Percentiles rank a stretch among this genome's conserved stretches.
Evolutionary conservation across 2,888 invertebrate genomes (phyloP).

Genomic region (Periphyllus acericola): DNA sequence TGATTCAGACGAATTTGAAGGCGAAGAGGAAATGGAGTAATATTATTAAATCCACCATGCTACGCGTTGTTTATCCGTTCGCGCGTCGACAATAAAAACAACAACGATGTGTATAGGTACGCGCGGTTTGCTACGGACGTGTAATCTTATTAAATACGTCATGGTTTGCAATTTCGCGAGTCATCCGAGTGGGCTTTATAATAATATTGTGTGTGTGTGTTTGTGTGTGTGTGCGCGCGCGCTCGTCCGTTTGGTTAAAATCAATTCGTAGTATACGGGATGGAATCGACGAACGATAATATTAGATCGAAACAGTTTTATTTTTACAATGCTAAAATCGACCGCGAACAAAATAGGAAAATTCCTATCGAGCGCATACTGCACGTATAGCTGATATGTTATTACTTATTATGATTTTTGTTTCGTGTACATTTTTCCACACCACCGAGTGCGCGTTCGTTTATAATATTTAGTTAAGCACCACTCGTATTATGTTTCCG

Average conservation of each 20-base stretch:
- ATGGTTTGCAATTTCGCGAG: constrained; percentile 17
- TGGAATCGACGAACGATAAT: not conserved
- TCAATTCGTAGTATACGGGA: not conserved
- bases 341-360: too few species aligned
- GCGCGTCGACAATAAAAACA: not conserved
- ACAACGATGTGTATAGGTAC: not conserved
- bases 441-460: not conserved
- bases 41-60: constrained; percentile 1
- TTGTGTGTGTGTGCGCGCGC: not conserved
- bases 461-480: not conserved
- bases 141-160: constrained; percentile 16
- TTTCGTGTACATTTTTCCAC: too few species aligned
- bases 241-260: not conserved
- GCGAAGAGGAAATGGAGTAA: constrained; percentile 22
- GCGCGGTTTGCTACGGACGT: constrained; percentile 8
- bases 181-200: constrained; percentile 4
- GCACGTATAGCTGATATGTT: too few species aligned
- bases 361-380: too few species aligned
- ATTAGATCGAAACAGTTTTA: too few species aligned
- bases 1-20: constrained; percentile 22
- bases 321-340: too few species aligned
- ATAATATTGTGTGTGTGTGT: not conserved
- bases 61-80: not conserved
- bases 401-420: too few species aligned
- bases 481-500: not conserved